Percentiles rank a stretch among this genome's conserved stretches.
Conservation (phyloP, 2,888 invertebrate genomes). For the Conops quadrifasciatus region DNA sequence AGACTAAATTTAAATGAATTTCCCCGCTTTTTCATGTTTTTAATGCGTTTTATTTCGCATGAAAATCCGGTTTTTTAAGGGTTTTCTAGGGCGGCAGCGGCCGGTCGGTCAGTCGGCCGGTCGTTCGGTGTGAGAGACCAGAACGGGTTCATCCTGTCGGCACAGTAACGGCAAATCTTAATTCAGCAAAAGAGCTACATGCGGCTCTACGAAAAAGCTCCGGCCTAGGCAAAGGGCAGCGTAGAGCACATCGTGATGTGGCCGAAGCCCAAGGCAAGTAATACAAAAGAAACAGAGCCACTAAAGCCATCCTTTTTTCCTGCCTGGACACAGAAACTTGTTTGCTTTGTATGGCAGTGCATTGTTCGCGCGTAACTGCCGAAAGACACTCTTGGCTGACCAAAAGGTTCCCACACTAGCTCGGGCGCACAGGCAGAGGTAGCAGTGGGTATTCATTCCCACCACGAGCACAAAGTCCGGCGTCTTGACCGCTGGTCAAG, state of each 20-base stretch:
- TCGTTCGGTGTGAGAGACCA: neutral
- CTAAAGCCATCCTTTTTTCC: conserved; percentile 6
- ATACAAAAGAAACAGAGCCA: conserved; percentile 9
- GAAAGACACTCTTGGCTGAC: neutral
- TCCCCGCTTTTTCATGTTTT: conserved; percentile 15
- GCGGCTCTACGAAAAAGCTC: neutral
- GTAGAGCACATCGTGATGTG: conserved; percentile 3
- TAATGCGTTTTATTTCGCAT: neutral
- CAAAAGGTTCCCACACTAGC: too few species aligned
- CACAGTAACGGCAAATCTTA: neutral
- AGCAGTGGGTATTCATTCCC: too few species aligned
- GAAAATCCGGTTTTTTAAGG: conserved; percentile 20
- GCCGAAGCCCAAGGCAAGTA: neutral
- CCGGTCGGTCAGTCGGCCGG: too few species aligned
- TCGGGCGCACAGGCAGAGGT: too few species aligned
- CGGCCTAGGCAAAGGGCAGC: too few species aligned
- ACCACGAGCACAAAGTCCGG: too few species aligned
- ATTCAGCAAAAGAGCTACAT: neutral
- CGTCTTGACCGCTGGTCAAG: conserved; percentile 26
- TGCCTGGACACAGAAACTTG: neutral
- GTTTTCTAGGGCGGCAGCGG: neutral
- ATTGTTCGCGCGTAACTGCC: neutral
- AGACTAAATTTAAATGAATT: neutral
- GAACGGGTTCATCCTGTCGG: conserved; percentile 15
- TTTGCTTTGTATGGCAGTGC: too few species aligned